These are phyloP conservation scores for Diplodus sargus DNA, from an alignment of 2,797 vertebrate species.

Conservation along the genomic window DNA sequence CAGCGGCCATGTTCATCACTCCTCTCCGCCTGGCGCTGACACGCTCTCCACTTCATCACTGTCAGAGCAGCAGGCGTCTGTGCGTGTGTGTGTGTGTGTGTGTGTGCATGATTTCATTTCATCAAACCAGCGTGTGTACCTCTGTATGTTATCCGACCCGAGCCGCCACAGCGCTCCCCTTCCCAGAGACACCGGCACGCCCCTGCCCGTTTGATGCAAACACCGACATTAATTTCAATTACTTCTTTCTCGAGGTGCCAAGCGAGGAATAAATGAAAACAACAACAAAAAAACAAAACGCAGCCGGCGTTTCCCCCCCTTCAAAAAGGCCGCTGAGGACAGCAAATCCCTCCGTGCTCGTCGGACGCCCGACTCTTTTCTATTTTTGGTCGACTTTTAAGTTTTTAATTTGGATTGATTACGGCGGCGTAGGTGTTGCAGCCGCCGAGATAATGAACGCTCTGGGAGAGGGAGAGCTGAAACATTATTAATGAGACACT, in stretches of 20 bases:
- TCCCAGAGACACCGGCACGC: constrained; percentile 1
- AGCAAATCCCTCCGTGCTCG: constrained; percentile 31
- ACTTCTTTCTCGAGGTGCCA: constrained; percentile 31
- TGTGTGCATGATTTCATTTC: not conserved
- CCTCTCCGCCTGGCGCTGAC: constrained; percentile 53
- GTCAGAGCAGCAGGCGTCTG: constrained; percentile 71
- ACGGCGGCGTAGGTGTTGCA: constrained; percentile 60
- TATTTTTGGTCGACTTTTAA: constrained; percentile 48
- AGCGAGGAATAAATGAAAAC: constrained; percentile 27
- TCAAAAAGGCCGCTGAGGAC: constrained; percentile 36
- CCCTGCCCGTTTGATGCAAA: constrained; percentile 12
- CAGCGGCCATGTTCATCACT: constrained; percentile 53
- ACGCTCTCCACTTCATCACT: constrained; percentile 76
- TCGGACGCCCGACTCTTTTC: constrained; percentile 34
- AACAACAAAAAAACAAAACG: constrained; percentile 18
- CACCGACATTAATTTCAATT: constrained; percentile 62
- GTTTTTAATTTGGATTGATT: constrained; percentile 79
- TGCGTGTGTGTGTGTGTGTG: constrained; percentile 23
- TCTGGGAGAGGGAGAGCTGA: constrained; percentile 52
- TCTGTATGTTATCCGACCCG: constrained; percentile 11
- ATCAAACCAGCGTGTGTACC: no score
- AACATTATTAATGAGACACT: constrained; percentile 72
- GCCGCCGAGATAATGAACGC: constrained; percentile 60
- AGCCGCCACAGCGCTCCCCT: not conserved
- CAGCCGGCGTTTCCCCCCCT: constrained; percentile 6